These are phyloP conservation scores for Moxostoma hubbsi DNA, from an alignment of 2,797 vertebrate genomes.

Conservation along the genomic window DNA sequence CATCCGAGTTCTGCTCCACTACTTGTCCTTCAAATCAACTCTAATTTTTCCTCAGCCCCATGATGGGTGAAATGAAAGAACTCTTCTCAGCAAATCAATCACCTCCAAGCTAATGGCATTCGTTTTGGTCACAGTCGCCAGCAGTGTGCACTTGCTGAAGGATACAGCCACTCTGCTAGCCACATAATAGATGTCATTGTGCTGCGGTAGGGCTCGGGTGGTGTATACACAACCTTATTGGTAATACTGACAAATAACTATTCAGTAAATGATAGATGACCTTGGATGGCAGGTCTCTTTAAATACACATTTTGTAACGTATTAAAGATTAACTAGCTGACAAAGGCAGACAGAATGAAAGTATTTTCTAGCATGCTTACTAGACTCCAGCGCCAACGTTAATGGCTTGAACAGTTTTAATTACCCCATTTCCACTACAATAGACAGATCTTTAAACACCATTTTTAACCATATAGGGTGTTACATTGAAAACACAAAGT, in stretches of 20 bases:
- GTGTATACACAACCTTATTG: constrained; percentile 52
- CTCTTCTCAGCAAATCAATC: constrained; percentile 70
- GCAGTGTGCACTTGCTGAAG: constrained; percentile 61
- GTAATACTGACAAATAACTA: constrained; percentile 66
- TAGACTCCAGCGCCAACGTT: constrained; percentile 45
- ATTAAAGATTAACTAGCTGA: constrained; percentile 59
- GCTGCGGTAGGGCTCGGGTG: constrained; percentile 44
- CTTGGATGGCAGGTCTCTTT: constrained; percentile 51
- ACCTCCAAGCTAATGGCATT: constrained; percentile 62
- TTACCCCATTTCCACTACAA: constrained; percentile 59
- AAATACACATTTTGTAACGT: constrained; percentile 65
- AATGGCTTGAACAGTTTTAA: constrained; percentile 49
- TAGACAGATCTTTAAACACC: not conserved
- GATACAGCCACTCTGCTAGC: constrained; percentile 58
- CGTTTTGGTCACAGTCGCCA: constrained; percentile 59
- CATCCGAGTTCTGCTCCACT: constrained; percentile 31
- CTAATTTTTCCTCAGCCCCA: constrained; percentile 60
- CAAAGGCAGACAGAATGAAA: constrained; percentile 55
- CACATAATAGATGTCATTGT: constrained; percentile 63
- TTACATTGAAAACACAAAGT: not conserved
- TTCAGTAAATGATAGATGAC: constrained; percentile 61
- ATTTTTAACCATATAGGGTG: not conserved
- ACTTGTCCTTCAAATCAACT: constrained; percentile 41
- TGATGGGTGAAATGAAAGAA: constrained; percentile 66
- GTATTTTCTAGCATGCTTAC: constrained; percentile 56